phyloP scores from a whole-genome alignment of 2,113 vertebrate species.

The Rallus limicola region DNA sequence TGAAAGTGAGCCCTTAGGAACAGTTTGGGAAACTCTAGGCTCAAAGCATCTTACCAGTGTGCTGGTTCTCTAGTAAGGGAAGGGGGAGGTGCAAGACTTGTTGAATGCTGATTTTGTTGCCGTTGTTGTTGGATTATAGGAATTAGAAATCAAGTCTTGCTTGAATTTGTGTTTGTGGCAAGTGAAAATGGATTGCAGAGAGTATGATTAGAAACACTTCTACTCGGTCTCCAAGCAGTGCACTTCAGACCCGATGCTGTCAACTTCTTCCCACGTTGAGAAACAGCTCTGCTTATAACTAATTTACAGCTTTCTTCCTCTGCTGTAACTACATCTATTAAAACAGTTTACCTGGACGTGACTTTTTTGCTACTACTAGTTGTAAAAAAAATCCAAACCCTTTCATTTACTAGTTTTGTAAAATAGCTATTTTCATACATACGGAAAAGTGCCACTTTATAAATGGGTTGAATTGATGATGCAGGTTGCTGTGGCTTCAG shows the following conservation, averaged over 20 bases:
- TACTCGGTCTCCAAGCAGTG: not conserved
- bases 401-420: not conserved
- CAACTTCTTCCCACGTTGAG: not conserved
- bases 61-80: not conserved
- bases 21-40: not conserved
- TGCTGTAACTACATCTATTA: not conserved
- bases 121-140: not conserved
- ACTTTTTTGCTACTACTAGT: not conserved
- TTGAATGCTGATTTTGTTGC: not conserved
- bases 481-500: not conserved
- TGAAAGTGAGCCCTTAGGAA: constrained; percentile 13
- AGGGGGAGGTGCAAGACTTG: not conserved
- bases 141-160: not conserved
- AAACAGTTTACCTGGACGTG: not conserved
- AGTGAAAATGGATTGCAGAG: not conserved
- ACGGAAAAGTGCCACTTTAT: not conserved
- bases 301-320: not conserved
- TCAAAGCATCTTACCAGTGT: not conserved
- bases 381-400: not conserved
- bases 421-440: not conserved
- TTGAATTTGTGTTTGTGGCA: not conserved
- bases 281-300: not conserved
- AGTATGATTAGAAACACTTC: not conserved
- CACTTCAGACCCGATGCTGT: not conserved
- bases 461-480: not conserved